Conservation (phyloP, 2,888 invertebrate genomes). For the Teinopalpus imperialis region DNA sequence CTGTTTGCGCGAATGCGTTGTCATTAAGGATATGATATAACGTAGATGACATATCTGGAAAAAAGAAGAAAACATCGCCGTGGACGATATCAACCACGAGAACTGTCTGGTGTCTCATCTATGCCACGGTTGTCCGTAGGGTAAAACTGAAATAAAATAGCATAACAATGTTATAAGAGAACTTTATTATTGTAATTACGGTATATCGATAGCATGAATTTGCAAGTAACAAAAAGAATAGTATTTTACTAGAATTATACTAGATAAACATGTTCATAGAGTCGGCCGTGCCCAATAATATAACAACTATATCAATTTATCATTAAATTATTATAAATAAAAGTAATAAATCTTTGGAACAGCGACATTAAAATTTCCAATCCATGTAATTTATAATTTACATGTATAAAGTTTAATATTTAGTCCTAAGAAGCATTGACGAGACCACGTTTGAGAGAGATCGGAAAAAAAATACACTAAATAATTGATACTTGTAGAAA, state of each 20-base stretch:
- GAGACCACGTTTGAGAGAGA: constrained; percentile 48
- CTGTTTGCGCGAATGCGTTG: no score
- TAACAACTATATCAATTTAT: constrained; percentile 42
- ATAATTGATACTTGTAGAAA: constrained; percentile 47
- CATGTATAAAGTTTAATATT: constrained; percentile 58
- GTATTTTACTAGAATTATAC: constrained; percentile 71
- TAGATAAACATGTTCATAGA: constrained; percentile 71
- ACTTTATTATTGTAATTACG: constrained; percentile 80
- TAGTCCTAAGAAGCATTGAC: constrained; percentile 64
- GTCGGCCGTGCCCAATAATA: constrained; percentile 62
- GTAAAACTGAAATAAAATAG: constrained; percentile 22
- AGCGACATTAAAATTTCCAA: constrained; percentile 57
- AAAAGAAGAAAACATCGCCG: no score
- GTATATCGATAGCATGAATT: constrained; percentile 81
- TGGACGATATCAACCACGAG: no score
- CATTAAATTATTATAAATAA: constrained; percentile 47
- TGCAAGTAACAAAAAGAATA: constrained; percentile 76
- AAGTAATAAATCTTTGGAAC: constrained; percentile 44
- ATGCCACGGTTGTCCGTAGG: no score
- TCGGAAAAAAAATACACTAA: constrained; percentile 43
- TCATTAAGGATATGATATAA: no score
- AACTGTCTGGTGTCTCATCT: no score
- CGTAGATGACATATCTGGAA: no score
- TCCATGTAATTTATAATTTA: constrained; percentile 45
- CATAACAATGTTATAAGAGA: constrained; percentile 79